These are phyloP conservation scores for Eristalinus sepulchralis DNA, from an alignment of 2,888 invertebrate species.

Conservation along the genomic window DNA sequence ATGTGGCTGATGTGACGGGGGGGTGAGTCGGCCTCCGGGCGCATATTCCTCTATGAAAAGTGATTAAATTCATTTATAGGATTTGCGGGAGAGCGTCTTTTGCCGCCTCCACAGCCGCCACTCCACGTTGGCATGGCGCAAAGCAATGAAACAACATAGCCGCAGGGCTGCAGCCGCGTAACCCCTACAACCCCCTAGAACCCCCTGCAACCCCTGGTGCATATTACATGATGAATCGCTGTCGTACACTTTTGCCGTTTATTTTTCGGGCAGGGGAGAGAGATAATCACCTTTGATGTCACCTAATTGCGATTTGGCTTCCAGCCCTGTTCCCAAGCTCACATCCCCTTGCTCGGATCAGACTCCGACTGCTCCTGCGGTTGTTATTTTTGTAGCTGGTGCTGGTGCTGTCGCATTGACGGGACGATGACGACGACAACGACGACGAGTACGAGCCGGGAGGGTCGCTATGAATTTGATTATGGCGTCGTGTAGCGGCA, in stretches of 20 bases:
- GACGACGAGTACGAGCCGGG: neutral
- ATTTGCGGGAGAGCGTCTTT: constrained; percentile 65
- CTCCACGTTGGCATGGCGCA: neutral
- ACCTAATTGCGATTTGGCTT: constrained; percentile 70
- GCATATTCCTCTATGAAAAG: constrained; percentile 54
- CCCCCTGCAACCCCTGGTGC: constrained; percentile 25
- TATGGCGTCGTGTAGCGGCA: constrained; percentile 54
- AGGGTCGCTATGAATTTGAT: constrained; percentile 64
- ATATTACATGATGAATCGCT: constrained; percentile 69
- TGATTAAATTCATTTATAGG: constrained; percentile 70
- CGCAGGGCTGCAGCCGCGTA: constrained; percentile 58
- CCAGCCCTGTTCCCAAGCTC: constrained; percentile 36
- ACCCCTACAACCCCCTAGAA: constrained; percentile 39
- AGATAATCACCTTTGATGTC: constrained; percentile 71
- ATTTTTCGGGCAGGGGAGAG: constrained; percentile 27
- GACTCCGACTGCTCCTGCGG: neutral
- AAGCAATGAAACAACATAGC: constrained; percentile 64
- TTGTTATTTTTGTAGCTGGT: neutral
- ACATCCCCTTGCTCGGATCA: neutral
- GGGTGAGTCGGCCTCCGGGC: constrained; percentile 30
- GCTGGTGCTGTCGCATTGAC: neutral
- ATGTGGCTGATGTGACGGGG: neutral
- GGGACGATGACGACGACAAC: neutral
- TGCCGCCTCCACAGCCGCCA: constrained; percentile 35
- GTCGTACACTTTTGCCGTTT: constrained; percentile 67